Evolutionary conservation across 1,140 invertebrate genomes (phyloP).

Genomic region (Drosophila nigrodunni): DNA sequence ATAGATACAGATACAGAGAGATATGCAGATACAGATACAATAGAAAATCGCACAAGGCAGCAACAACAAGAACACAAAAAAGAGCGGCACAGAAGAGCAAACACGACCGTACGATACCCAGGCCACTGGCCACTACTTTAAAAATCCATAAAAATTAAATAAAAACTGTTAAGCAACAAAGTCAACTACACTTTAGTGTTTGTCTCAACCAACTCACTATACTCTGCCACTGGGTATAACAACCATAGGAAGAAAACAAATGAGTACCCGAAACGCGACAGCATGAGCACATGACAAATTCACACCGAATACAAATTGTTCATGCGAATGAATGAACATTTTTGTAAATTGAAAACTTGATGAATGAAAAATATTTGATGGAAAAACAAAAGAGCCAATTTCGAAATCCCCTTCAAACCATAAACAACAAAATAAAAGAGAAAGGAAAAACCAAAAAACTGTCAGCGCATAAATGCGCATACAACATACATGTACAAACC

Average conservation of each 20-base stretch:
- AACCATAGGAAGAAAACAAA: conserved; percentile 30
- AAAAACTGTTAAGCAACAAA: too few species aligned
- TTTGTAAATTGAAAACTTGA: conserved; percentile 83
- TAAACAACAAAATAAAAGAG: background rate
- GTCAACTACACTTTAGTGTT: too few species aligned
- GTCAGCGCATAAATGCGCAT: conserved; percentile 48
- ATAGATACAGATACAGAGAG: conserved; percentile 43
- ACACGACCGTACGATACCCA: too few species aligned
- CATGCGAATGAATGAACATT: conserved; percentile 83
- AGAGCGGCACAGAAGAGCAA: too few species aligned
- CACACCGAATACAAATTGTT: conserved; percentile 83
- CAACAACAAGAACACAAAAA: conserved; percentile 41
- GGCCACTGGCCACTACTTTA: too few species aligned
- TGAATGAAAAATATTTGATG: conserved; percentile 84
- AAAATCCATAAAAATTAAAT: too few species aligned
- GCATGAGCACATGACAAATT: conserved; percentile 77
- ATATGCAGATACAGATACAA: conserved; percentile 25
- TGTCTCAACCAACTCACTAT: too few species aligned
- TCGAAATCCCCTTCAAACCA: conserved; percentile 3
- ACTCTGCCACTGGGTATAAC: background rate
- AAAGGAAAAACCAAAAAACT: conserved; percentile 28
- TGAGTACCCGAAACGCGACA: conserved; percentile 25
- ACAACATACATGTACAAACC: conserved; percentile 16
- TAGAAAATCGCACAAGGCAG: conserved; percentile 36
- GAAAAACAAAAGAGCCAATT: conserved; percentile 81